These are phyloP conservation scores for Chionoecetes opilio DNA, from an alignment of 1,140 invertebrate genomes.

Conservation along the genomic window DNA sequence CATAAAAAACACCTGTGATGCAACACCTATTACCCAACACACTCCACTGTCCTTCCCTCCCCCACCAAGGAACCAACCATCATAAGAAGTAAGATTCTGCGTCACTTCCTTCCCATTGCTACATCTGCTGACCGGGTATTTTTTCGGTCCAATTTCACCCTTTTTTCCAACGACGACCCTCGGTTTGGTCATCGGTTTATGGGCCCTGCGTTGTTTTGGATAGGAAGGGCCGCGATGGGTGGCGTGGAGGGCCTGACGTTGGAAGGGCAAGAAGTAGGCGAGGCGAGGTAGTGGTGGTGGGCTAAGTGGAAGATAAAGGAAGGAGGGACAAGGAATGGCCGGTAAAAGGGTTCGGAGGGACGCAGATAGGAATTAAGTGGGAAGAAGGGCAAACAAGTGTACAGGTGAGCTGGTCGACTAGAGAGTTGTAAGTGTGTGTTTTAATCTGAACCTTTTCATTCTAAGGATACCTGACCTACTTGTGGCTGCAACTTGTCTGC, in stretches of 20 bases:
- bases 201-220: not conserved
- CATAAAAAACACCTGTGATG: no score
- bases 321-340: not conserved
- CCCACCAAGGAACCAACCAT: not conserved
- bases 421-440: not conserved
- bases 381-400: not conserved
- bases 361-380: not conserved
- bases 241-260: not conserved
- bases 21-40: not conserved
- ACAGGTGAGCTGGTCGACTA: not conserved
- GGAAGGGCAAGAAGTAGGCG: not conserved
- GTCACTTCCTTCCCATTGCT: not conserved
- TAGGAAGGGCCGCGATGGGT: not conserved
- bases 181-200: not conserved
- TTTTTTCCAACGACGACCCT: not conserved
- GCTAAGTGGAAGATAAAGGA: not conserved
- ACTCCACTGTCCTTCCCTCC: not conserved
- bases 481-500: not conserved
- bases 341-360: not conserved
- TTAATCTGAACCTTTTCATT: not conserved
- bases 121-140: not conserved
- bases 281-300: no score
- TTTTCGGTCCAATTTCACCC: not conserved
- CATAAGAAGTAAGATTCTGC: not conserved
- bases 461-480: slow-evolving; percentile 18